These are phyloP conservation scores for Hemicordylus capensis DNA, from an alignment of 2,113 vertebrate species.

Conservation along the genomic window DNA sequence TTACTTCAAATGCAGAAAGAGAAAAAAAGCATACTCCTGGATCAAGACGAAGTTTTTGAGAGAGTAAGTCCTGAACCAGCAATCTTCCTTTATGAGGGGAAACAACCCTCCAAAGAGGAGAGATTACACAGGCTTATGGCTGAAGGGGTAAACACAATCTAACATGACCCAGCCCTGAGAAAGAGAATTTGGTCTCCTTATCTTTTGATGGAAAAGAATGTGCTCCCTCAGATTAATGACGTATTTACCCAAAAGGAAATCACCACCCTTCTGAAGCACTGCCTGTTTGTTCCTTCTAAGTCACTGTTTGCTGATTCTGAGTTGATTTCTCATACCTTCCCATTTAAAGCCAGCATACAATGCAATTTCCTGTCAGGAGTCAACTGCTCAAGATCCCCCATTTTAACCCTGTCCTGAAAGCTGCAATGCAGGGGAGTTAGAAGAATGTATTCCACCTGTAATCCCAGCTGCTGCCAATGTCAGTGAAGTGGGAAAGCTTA, in stretches of 20 bases:
- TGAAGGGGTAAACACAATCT: slow-evolving; percentile 56
- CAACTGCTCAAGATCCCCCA: background rate
- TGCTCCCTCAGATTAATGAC: slow-evolving; percentile 91
- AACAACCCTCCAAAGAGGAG: slow-evolving; percentile 52
- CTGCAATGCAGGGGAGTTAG: background rate
- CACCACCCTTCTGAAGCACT: slow-evolving; percentile 90
- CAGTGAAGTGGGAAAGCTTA: accelerated
- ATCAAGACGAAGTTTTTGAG: slow-evolving; percentile 25
- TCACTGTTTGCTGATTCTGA: slow-evolving; percentile 76
- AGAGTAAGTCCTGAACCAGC: slow-evolving; percentile 28
- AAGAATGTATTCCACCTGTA: slow-evolving; percentile 1
- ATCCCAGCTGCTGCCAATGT: accelerated
- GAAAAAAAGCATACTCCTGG: background rate
- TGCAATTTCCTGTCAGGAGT: slow-evolving; percentile 43
- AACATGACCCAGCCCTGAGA: slow-evolving; percentile 66
- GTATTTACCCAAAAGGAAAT: slow-evolving; percentile 97
- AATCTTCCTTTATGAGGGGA: slow-evolving; percentile 21
- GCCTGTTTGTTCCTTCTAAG: slow-evolving; percentile 82
- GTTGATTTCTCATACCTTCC: slow-evolving; percentile 65
- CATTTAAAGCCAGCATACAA: slow-evolving; percentile 63
- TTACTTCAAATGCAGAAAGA: slow-evolving; percentile 24
- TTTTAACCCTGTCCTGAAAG: slow-evolving; percentile 37
- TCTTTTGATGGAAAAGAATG: slow-evolving; percentile 93
- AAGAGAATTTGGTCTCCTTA: slow-evolving; percentile 77
- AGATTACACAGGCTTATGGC: slow-evolving; percentile 47